Conservation (phyloP, 2,888 invertebrate species). For the Cheilosia scutellata region DNA sequence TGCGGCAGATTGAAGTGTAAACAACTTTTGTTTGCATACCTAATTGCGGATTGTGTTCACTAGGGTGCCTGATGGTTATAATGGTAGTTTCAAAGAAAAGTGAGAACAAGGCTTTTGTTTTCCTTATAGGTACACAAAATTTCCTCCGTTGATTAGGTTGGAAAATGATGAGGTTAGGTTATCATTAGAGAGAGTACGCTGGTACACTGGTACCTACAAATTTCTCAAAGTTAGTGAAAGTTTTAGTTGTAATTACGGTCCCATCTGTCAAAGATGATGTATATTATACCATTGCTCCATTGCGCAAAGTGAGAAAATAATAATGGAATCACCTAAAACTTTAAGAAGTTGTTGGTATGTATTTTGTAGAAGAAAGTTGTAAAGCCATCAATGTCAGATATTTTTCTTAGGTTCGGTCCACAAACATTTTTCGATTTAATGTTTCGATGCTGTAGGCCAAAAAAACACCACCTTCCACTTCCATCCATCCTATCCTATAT, state of each 20-base stretch:
- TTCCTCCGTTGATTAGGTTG: conserved; percentile 30
- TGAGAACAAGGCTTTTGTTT: conserved; percentile 39
- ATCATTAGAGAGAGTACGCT: conserved; percentile 46
- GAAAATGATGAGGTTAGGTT: conserved; percentile 28
- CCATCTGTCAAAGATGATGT: background rate
- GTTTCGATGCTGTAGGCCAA: too few species aligned
- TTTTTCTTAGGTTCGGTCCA: too few species aligned
- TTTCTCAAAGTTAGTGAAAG: conserved; percentile 49
- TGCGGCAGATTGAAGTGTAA: conserved; percentile 39
- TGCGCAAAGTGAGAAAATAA: background rate
- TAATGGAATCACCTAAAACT: background rate
- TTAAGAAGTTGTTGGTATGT: too few species aligned
- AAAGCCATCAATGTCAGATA: too few species aligned
- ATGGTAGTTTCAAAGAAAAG: conserved; percentile 12
- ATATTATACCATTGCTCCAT: background rate
- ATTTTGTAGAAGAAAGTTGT: too few species aligned
- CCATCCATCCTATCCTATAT: too few species aligned
- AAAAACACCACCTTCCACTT: too few species aligned
- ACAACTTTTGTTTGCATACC: conserved; percentile 54
- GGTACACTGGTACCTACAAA: too few species aligned
- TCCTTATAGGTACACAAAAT: background rate
- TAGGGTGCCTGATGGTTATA: background rate
- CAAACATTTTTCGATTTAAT: too few species aligned
- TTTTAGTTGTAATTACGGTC: conserved; percentile 34
- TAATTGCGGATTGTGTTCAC: conserved; percentile 45